Evolutionary conservation across 2,113 vertebrate genomes (phyloP).

Genomic region (cattle (Bos taurus)): ARS-UCD2.0 NC_037337.1:83625001-83625500

Average conservation of each 20-base stretch:
- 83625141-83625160: background rate
- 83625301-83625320: conserved; percentile 7
- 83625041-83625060: no score
- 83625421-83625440: background rate
- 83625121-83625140: background rate
- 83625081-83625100: background rate
- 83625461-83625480: background rate
- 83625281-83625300: conserved; percentile 35
- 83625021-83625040: no score
- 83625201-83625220: background rate
- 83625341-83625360: background rate
- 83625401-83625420: background rate
- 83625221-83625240: background rate
- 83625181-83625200: background rate
- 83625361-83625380: background rate
- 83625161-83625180: background rate
- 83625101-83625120: background rate
- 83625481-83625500: background rate
- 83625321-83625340: background rate
- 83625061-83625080: background rate
- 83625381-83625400: background rate
- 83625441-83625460: background rate
- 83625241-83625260: conserved; percentile 11
- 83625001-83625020: no score
- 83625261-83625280: background rate